Conservation (phyloP, 1,140 invertebrate species). For the Platyscapa corneri region DNA sequence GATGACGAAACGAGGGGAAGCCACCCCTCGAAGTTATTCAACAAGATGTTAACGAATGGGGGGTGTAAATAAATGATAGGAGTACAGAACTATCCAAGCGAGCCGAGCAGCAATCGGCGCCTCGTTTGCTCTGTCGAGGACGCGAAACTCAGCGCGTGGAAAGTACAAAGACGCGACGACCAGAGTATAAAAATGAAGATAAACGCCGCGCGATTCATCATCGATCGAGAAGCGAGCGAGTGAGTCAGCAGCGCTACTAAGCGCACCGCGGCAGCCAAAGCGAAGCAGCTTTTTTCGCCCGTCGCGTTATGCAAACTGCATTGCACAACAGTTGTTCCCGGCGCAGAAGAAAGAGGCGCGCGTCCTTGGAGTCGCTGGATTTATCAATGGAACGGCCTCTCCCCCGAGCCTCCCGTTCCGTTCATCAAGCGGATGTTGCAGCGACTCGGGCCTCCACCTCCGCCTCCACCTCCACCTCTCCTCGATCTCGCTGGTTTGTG, state of each 20-base stretch:
- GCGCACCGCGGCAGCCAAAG: no score
- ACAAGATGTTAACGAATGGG: no score
- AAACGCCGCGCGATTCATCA: not conserved
- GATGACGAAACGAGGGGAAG: no score
- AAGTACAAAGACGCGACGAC: no score
- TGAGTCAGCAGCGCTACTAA: not conserved
- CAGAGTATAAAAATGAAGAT: not conserved
- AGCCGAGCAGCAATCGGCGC: no score
- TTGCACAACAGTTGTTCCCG: not conserved
- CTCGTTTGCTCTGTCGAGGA: not conserved
- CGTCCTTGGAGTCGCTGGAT: conserved; percentile 34
- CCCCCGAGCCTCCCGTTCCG: not conserved
- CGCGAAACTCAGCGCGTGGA: not conserved
- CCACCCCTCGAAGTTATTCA: no score
- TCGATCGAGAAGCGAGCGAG: not conserved
- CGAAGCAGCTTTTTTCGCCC: not conserved
- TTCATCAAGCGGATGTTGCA: conserved; percentile 6
- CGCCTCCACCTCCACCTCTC: not conserved
- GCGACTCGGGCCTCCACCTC: not conserved
- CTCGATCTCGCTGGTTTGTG: not conserved
- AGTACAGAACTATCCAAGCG: no score
- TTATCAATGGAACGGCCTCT: conserved; percentile 39
- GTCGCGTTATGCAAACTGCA: conserved; percentile 7
- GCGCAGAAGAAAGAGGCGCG: not conserved
- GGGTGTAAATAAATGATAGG: no score